Conservation (phyloP, 1,140 invertebrate genomes). For the Tetragnatha versicolor region DNA sequence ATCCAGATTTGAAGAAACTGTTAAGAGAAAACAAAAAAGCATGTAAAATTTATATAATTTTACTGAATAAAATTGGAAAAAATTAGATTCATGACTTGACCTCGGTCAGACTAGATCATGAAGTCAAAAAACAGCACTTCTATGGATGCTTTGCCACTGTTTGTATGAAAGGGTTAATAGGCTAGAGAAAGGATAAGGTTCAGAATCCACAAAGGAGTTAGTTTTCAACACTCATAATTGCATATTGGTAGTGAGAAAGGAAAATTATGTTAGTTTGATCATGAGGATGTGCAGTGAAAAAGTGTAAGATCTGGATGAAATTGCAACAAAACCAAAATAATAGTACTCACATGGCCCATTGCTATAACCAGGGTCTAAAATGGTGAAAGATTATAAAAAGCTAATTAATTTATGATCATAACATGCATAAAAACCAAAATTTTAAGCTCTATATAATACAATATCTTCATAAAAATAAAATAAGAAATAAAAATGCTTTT, state of each 20-base stretch:
- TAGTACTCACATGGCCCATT: conserved; percentile 56
- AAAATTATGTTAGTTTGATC: no score
- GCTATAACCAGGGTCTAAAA: conserved; percentile 55
- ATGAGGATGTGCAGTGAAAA: no score
- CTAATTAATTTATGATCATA: conserved; percentile 43
- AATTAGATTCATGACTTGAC: no score
- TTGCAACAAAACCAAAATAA: conserved; percentile 48
- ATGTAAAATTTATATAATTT: no score
- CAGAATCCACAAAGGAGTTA: conserved; percentile 11
- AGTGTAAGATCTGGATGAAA: no score
- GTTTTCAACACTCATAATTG: conserved; percentile 12
- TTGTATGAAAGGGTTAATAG: neutral
- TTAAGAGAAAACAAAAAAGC: no score
- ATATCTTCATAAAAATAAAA: neutral
- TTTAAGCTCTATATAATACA: conserved; percentile 1
- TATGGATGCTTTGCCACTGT: neutral
- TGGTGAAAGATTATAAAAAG: conserved; percentile 46
- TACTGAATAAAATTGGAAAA: no score
- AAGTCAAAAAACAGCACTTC: no score
- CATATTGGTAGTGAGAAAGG: no score
- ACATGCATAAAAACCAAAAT: conserved; percentile 43
- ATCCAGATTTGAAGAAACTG: no score
- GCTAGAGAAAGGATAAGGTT: conserved; percentile 10
- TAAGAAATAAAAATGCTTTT: no score
- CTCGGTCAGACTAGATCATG: no score